These are phyloP conservation scores for Dromaius novaehollandiae DNA, from an alignment of 2,113 vertebrate species.

Conservation along the genomic window DNA sequence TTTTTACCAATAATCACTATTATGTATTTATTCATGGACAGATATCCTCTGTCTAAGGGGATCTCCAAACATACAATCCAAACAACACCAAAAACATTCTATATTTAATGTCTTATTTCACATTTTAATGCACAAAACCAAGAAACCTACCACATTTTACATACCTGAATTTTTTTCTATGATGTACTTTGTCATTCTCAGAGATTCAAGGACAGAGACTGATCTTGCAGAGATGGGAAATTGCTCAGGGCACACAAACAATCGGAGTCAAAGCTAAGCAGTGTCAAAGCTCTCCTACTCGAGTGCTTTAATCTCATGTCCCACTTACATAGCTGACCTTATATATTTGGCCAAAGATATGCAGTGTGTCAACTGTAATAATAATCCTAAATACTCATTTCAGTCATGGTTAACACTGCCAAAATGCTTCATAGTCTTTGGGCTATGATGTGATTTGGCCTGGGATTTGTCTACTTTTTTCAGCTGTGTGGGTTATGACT, in stretches of 20 bases:
- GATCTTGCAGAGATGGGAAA: not conserved
- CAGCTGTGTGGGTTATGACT: not conserved
- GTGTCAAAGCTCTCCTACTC: not conserved
- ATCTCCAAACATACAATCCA: not conserved
- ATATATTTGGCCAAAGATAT: not conserved
- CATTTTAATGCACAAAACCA: not conserved
- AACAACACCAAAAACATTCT: accelerated
- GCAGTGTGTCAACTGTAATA: not conserved
- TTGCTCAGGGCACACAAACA: not conserved
- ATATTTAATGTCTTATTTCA: not conserved
- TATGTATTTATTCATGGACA: not conserved
- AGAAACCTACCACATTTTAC: not conserved
- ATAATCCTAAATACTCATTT: not conserved
- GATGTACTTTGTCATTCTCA: accelerated
- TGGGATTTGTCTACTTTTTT: not conserved
- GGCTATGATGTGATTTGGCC: not conserved
- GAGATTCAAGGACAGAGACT: not conserved
- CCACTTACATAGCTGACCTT: not conserved
- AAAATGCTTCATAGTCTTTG: not conserved
- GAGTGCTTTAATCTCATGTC: not conserved
- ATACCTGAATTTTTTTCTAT: not conserved
- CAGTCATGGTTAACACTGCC: not conserved
- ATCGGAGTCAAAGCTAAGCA: not conserved
- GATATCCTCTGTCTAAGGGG: not conserved
- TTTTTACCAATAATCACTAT: not conserved